These are phyloP conservation scores for Myzus persicae DNA, from an alignment of 1,140 invertebrate genomes.

Conservation along the genomic window DNA sequence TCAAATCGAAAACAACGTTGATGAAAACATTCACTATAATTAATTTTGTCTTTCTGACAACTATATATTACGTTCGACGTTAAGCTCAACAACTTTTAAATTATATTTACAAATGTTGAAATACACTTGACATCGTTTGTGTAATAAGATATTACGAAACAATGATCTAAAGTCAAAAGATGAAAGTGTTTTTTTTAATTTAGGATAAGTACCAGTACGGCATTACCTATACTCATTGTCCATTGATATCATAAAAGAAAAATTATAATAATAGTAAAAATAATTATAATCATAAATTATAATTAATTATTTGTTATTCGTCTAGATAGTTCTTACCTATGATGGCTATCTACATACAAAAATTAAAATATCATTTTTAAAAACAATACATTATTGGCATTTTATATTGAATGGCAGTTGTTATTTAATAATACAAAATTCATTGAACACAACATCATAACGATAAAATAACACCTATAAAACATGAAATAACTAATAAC, in stretches of 20 bases:
- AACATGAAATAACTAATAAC: neutral
- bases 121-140: neutral
- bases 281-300: neutral
- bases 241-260: neutral
- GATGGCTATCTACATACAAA: neutral
- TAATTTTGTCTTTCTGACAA: neutral
- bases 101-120: neutral
- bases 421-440: neutral
- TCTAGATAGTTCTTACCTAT: neutral
- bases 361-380: neutral
- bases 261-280: neutral
- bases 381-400: neutral
- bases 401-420: neutral
- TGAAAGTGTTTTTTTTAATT: neutral
- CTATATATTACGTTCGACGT: neutral
- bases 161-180: neutral
- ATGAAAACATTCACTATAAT: neutral
- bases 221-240: neutral
- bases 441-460: neutral
- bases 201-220: neutral
- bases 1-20: neutral
- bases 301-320: neutral
- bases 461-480: neutral
- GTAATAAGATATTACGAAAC: neutral
- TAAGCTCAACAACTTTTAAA: neutral